phyloP scores from a whole-genome alignment of 2,113 vertebrate species.

The Fregata magnificens region DNA sequence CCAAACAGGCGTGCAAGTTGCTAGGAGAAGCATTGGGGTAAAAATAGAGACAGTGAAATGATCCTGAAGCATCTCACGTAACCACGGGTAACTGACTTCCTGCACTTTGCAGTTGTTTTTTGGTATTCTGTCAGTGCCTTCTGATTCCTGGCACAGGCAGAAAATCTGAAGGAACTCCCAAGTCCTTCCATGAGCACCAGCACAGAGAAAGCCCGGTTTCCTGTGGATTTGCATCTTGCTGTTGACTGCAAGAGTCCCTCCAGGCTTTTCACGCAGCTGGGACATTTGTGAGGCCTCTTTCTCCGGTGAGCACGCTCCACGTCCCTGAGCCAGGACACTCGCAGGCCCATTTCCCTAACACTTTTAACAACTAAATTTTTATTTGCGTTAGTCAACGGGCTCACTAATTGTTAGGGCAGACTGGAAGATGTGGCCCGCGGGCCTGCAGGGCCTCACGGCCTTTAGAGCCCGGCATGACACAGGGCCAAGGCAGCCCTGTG shows the following conservation, averaged over 20 bases:
- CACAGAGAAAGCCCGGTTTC: too few relatives aligned
- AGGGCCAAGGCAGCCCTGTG: not conserved
- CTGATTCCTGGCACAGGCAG: not conserved
- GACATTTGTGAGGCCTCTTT: not conserved
- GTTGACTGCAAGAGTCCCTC: accelerated
- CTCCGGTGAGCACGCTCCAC: accelerated
- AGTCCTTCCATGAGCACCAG: accelerated
- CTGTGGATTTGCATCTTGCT: accelerated
- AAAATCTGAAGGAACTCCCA: accelerated
- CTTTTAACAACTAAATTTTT: accelerated
- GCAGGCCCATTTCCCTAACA: accelerated
- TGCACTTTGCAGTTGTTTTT: too few relatives aligned
- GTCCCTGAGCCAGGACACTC: not conserved
- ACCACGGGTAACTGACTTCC: not conserved
- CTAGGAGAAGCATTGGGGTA: not conserved
- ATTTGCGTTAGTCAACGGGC: accelerated
- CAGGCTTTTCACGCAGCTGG: accelerated
- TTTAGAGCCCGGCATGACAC: too few relatives aligned
- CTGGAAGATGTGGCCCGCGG: accelerated
- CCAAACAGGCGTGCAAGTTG: accelerated
- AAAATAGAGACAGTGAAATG: not conserved
- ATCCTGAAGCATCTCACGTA: not conserved
- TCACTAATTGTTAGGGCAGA: accelerated
- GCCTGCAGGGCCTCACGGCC: not conserved
- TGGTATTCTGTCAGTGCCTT: not conserved